A percentile compares a stretch with the other conserved stretches of the same genome.
phyloP scores from a whole-genome alignment of 1,140 invertebrate species.

The Diorhabda carinulata region DNA sequence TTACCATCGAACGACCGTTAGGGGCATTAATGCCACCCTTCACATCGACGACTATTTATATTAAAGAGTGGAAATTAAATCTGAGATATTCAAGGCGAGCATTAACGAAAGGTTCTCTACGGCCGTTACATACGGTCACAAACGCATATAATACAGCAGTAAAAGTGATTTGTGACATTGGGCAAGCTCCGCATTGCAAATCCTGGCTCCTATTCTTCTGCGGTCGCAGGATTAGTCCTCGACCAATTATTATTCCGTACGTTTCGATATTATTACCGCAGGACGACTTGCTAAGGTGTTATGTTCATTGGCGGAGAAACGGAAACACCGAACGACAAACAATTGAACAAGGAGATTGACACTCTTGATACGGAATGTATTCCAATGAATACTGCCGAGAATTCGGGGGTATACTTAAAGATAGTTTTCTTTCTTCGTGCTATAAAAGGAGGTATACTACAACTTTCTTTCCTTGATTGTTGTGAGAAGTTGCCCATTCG shows the following conservation, averaged over 20 bases:
- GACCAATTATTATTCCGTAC: slow-evolving; percentile 38
- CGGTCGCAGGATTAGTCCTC: slow-evolving; percentile 30
- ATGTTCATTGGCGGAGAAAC: neutral
- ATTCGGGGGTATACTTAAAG: too few relatives aligned
- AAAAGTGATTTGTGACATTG: slow-evolving; percentile 46
- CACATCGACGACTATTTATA: slow-evolving; percentile 34
- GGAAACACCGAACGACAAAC: too few relatives aligned
- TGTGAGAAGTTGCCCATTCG: too few relatives aligned
- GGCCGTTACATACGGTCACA: slow-evolving; percentile 21
- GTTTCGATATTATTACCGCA: slow-evolving; percentile 33
- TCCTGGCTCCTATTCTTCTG: slow-evolving; percentile 39
- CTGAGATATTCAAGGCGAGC: slow-evolving; percentile 43
- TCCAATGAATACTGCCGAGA: too few relatives aligned
- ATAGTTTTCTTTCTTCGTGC: too few relatives aligned
- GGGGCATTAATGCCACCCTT: slow-evolving; percentile 24
- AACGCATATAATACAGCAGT: slow-evolving; percentile 34
- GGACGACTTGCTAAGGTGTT: slow-evolving; percentile 5
- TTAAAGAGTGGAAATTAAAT: slow-evolving; percentile 45
- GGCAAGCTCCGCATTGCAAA: slow-evolving; percentile 44
- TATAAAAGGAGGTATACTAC: too few relatives aligned
- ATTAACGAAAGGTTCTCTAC: slow-evolving; percentile 38
- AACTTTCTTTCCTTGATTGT: too few relatives aligned
- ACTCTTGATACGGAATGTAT: too few relatives aligned
- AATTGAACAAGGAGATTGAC: too few relatives aligned
- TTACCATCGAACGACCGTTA: slow-evolving; percentile 24